These are phyloP conservation scores for Montipora capitata DNA, from an alignment of 92 coral and sea anemone species.

Conservation along the genomic window DNA sequence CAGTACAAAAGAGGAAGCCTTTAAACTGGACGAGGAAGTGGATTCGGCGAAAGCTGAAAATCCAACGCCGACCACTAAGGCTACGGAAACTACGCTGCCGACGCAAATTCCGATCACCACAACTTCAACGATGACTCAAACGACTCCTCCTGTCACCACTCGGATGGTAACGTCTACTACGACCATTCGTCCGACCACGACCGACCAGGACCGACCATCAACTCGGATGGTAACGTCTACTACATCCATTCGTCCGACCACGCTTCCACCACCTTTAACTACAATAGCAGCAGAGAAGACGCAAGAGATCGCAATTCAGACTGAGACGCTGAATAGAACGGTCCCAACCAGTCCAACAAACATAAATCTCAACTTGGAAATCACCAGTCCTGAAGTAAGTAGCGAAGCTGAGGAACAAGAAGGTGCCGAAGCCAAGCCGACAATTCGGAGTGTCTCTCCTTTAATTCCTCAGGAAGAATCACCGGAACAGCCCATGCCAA, in stretches of 20 bases:
- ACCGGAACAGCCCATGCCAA: conserved; percentile 36
- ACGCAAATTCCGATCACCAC: conserved; percentile 24
- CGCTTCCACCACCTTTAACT: conserved; percentile 18
- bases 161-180: no score
- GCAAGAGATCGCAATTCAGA: conserved; percentile 29
- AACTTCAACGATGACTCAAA: conserved; percentile 13
- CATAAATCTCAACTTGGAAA: conserved; percentile 54
- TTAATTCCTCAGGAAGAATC: conserved; percentile 13
- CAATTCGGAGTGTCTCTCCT: conserved; percentile 1
- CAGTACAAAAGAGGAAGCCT: conserved; percentile 40
- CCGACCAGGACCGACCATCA: conserved; percentile 15
- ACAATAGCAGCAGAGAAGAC: conserved; percentile 31
- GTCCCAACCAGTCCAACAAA: conserved; percentile 25
- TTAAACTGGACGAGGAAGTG: conserved; percentile 34
- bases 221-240: no score
- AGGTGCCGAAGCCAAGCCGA: conserved; percentile 25
- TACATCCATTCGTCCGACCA: no score
- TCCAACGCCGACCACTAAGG: background rate
- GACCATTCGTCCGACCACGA: no score
- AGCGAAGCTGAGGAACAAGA: conserved; percentile 39
- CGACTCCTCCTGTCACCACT: background rate
- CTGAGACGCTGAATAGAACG: conserved; percentile 36
- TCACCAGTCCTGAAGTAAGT: conserved; percentile 7
- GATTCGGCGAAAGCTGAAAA: background rate
- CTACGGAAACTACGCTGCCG: background rate